Evolutionary conservation across 1,140 invertebrate genomes (phyloP), one percentile per base, ranked within the genome.

Genomic region (Trichonephila clavipes): DNA sequence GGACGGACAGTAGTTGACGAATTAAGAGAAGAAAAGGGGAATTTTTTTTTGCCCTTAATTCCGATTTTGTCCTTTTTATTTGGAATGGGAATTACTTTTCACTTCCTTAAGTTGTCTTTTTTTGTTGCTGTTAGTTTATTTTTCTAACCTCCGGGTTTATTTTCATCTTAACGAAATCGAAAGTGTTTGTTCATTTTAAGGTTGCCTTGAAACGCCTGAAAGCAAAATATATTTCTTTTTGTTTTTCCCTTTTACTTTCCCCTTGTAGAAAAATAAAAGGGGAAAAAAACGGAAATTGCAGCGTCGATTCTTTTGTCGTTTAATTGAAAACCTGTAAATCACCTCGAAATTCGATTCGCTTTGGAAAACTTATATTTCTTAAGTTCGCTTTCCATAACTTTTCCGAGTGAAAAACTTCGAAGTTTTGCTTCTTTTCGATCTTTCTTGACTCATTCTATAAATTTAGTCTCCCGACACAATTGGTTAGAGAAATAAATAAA

Each of bases 141-240:
- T 83, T 83, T 90, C 34, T 83, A 91, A 66, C 77, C 91, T 44
- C 62, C 16, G 91, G 91, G 91, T 87, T 72, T 87, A 92, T 91
- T 91, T 91, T 81, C 89, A 86, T 92, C 82, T 92, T 92, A 92
- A 92, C 61, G 91, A 92, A 92, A 92, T 92, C 81, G 91, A 92
- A 92, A 92, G 91, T 92, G 91, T 92, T 92, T 92, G 91, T 64
- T 87, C 82, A 87, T 92, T 92, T 92, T 92, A 92, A 92, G 83
- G 91, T 72, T 72, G 40, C 51, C 81, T 61, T 87, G 64, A 92
- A 87, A 87, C 61, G 83, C 66, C 62, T 92, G 62, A 83, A 83
- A 91, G 89, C 44, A 72, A 82, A 91, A 77, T 51, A 28, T 72
- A 58, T 81, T 90, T 90, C 40, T 19, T 72, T 90, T 77, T 77